These are phyloP conservation scores for Esox niger DNA, from an alignment of 2,113 vertebrate genomes.

Conservation along the genomic window DNA sequence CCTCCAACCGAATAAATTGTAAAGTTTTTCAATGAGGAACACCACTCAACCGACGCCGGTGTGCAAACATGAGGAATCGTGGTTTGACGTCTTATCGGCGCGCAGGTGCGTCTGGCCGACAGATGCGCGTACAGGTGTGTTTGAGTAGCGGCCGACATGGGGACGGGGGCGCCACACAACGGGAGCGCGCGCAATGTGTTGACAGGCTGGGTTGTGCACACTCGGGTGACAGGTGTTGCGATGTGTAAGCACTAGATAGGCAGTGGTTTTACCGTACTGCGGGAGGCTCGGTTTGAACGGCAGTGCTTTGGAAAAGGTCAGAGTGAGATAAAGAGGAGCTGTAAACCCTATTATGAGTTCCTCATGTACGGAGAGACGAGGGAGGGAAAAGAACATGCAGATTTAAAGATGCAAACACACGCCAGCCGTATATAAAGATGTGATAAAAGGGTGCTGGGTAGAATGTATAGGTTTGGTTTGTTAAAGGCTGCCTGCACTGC, in stretches of 20 bases:
- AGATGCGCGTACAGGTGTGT: slow-evolving; percentile 3
- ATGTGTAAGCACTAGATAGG: too few species aligned
- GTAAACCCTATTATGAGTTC: background rate
- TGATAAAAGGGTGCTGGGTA: too few species aligned
- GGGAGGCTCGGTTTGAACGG: slow-evolving; percentile 28
- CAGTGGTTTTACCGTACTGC: slow-evolving; percentile 14
- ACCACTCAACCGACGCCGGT: slow-evolving; percentile 53
- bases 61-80: slow-evolving; percentile 57
- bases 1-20: slow-evolving; percentile 62
- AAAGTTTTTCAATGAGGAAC: slow-evolving; percentile 62
- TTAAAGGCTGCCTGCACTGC: too few species aligned
- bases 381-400: slow-evolving; percentile 34
- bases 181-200: background rate
- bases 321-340: background rate
- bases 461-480: too few species aligned
- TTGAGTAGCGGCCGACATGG: slow-evolving; percentile 4
- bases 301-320: slow-evolving; percentile 4
- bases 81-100: slow-evolving; percentile 58
- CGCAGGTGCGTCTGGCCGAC: slow-evolving; percentile 41
- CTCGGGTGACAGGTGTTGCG: background rate
- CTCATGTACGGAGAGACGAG: slow-evolving; percentile 13
- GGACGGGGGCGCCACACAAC: background rate
- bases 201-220: background rate
- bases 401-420: background rate
- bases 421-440: too few species aligned